phyloP scores from a whole-genome alignment of 2,888 invertebrate genomes.

The Heliconius erato region DNA sequence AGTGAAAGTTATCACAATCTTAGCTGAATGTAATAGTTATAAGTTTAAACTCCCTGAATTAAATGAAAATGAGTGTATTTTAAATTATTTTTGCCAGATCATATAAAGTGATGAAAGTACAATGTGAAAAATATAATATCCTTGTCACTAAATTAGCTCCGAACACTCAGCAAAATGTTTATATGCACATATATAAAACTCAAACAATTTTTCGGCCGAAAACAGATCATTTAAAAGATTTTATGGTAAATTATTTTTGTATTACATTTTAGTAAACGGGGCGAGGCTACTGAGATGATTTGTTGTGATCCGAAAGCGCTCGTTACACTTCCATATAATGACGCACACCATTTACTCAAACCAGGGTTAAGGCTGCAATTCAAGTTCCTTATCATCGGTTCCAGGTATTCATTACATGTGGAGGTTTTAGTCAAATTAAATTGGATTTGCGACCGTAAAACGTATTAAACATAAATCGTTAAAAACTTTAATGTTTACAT shows the following conservation, averaged over 20 bases:
- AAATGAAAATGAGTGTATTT: neutral
- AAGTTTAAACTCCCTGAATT: neutral
- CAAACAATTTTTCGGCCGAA: slow-evolving; percentile 73
- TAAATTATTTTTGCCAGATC: neutral
- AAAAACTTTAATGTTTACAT: slow-evolving; percentile 48
- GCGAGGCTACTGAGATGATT: slow-evolving; percentile 73
- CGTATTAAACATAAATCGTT: slow-evolving; percentile 43
- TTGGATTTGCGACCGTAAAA: slow-evolving; percentile 51
- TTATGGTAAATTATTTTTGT: slow-evolving; percentile 82
- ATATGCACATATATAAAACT: neutral
- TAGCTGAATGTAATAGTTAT: neutral
- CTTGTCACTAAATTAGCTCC: neutral
- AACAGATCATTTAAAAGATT: slow-evolving; percentile 82
- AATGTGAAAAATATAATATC: neutral
- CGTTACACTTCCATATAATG: slow-evolving; percentile 78
- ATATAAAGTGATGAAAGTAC: neutral
- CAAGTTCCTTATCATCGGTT: slow-evolving; percentile 69
- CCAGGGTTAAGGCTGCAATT: slow-evolving; percentile 70
- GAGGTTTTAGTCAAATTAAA: slow-evolving; percentile 61
- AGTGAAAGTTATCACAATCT: neutral
- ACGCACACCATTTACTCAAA: slow-evolving; percentile 77
- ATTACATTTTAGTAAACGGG: slow-evolving; percentile 72
- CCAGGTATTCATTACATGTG: slow-evolving; percentile 62
- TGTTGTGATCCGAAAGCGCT: slow-evolving; percentile 73
- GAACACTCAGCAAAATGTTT: neutral